Evolutionary conservation across 2,888 invertebrate species (phyloP), one percentile per base, ranked within the genome.

Genomic region (Himalopsyche kuldschensis): DNA sequence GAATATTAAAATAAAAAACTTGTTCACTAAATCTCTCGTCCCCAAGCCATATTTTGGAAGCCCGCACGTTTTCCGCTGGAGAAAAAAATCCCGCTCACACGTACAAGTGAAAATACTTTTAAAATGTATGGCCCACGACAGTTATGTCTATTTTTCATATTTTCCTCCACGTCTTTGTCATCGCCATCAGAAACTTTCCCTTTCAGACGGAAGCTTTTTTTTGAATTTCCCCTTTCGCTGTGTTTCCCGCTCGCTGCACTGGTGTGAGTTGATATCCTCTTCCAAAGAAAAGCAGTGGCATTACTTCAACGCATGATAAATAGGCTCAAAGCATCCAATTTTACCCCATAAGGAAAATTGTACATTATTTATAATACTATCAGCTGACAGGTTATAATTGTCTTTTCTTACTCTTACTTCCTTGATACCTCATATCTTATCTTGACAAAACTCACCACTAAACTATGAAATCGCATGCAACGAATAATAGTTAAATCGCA

Each of bases 81-180:
- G 35, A 35, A 41, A 55, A 55, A 55, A 75, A 32, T 32, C 27
- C 35, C 63, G 75, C 55, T 78, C 79, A 48, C 80, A 82, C 82
- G 75, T 24, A 80, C 46, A 20, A 55, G 55, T 55, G 55, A 55
- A 55, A 55, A 55, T n/a, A 82, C 83, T 83, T 80, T 83, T 83
- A 83, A 83, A 83, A 83, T 83, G 80, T 83, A 83, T 80, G 83
- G 83, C 75, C 48, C 76, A 76, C 83, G 83, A 83, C 83, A 83
- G 83, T 77, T 78, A 35, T 78, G 83, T 83, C 83, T 83, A 83
- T 83, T 83, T 80, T 83, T 83, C 83, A 83, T 83, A 79, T 83
- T 83, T 83, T 83, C 77, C 80, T 80, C 77, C 80, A 80, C 83
- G 83, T 83, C 83, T 83, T 83, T 83, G 83, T 83, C 83, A 83